These are phyloP conservation scores for Clarias pachynema DNA, from an alignment of 2,797 vertebrate genomes.

Conservation along the genomic window DNA sequence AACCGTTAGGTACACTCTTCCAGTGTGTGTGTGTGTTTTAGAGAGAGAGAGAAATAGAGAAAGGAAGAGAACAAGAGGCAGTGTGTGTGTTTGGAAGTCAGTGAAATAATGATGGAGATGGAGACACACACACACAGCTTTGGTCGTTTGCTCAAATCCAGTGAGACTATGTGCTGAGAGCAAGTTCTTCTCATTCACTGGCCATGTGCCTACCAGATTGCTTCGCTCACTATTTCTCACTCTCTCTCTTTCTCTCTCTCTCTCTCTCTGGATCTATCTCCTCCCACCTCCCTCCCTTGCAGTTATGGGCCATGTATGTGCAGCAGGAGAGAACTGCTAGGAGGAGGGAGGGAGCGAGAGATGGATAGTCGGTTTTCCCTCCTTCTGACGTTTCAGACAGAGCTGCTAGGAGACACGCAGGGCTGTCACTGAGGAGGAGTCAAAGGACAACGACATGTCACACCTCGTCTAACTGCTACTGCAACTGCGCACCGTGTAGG, in stretches of 20 bases:
- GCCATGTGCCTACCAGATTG: slow-evolving; percentile 77
- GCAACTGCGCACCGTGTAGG: background rate
- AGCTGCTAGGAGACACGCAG: slow-evolving; percentile 37
- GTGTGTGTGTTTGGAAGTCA: slow-evolving; percentile 35
- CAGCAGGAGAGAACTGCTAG: slow-evolving; percentile 81
- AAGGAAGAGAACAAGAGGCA: too few relatives aligned
- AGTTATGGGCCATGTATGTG: slow-evolving; percentile 82
- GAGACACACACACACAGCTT: slow-evolving; percentile 46
- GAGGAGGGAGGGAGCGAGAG: slow-evolving; percentile 58
- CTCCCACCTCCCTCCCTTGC: slow-evolving; percentile 74
- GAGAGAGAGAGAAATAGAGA: too few relatives aligned
- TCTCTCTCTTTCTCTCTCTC: slow-evolving; percentile 59
- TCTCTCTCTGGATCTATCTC: slow-evolving; percentile 62
- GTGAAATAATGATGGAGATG: slow-evolving; percentile 36
- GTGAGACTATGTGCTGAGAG: slow-evolving; percentile 67
- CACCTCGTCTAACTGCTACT: slow-evolving; percentile 39
- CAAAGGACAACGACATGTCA: slow-evolving; percentile 35
- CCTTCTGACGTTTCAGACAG: slow-evolving; percentile 42
- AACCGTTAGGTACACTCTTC: slow-evolving; percentile 64
- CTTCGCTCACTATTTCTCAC: slow-evolving; percentile 66
- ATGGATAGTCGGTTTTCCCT: slow-evolving; percentile 53
- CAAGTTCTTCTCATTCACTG: slow-evolving; percentile 80
- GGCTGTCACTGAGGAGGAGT: slow-evolving; percentile 29
- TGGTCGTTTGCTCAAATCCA: slow-evolving; percentile 73
- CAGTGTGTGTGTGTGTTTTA: slow-evolving; percentile 7